Evolutionary conservation across 1,140 invertebrate species (phyloP).

Genomic region (Pemphigus obesinymphae): DNA sequence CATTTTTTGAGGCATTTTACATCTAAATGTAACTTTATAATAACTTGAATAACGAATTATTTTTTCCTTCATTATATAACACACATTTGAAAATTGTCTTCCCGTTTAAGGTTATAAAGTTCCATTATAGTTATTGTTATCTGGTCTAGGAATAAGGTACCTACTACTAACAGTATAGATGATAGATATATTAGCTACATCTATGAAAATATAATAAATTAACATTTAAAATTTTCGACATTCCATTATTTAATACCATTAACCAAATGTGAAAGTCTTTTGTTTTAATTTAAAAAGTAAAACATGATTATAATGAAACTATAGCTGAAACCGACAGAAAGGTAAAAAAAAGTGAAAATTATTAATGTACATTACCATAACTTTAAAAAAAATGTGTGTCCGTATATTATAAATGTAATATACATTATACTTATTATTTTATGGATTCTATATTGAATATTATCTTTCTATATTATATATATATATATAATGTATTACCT

Average conservation of each 20-base stretch:
- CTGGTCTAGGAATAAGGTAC: no score
- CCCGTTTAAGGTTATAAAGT: background rate
- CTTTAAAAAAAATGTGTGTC: background rate
- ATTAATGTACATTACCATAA: background rate
- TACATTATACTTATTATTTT: background rate
- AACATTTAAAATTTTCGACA: background rate
- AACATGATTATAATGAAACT: conserved; percentile 10
- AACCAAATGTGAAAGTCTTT: conserved; percentile 27
- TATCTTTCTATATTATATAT: background rate
- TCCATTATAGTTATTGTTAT: background rate
- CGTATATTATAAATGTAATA: no score
- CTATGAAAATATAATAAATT: background rate
- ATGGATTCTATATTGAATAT: background rate
- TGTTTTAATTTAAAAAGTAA: conserved; percentile 32
- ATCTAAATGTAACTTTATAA: no score
- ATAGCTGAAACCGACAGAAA: conserved; percentile 9
- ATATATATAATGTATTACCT: no score
- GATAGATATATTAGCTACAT: background rate
- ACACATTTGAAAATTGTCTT: no score
- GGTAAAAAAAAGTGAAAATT: conserved; percentile 24
- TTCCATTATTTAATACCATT: conserved; percentile 2
- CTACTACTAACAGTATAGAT: background rate
- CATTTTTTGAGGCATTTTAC: no score
- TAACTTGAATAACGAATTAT: no score
- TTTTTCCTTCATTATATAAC: no score